phyloP scores from a whole-genome alignment of 2,888 invertebrate genomes.

The Campoplex capitator region DNA sequence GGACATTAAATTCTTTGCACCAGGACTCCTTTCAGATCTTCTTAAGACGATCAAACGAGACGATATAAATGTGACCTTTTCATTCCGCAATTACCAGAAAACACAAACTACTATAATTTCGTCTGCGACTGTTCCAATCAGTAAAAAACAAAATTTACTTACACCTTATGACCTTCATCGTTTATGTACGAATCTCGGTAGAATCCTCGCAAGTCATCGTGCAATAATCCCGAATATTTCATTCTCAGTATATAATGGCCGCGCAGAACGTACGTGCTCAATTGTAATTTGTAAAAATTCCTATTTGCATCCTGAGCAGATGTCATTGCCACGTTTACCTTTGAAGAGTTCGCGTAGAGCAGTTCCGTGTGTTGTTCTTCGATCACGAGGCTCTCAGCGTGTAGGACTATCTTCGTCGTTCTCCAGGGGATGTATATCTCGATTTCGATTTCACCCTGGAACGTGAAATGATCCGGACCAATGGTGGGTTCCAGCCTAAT shows the following conservation, averaged over 20 bases:
- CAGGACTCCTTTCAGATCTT: too few species aligned
- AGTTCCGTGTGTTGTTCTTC: neutral
- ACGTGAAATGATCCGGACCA: conserved; percentile 72
- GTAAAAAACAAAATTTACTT: conserved; percentile 60
- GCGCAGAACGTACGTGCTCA: fast-evolving
- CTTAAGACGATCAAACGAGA: too few species aligned
- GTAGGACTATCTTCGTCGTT: conserved; percentile 37
- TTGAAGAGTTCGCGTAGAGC: neutral
- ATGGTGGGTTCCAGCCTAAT: conserved; percentile 85
- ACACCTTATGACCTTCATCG: conserved; percentile 80
- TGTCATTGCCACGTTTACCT: neutral
- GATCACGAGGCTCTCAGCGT: conserved; percentile 60
- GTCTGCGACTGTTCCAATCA: too few species aligned
- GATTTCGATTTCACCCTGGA: conserved; percentile 46
- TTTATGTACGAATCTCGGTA: conserved; percentile 88
- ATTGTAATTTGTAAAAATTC: conserved; percentile 39
- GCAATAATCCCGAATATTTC: conserved; percentile 86
- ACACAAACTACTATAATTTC: too few species aligned
- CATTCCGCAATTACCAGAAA: too few species aligned
- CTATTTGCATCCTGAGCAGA: neutral
- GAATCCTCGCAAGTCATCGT: conserved; percentile 88
- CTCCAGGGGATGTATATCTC: neutral
- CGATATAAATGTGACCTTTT: too few species aligned
- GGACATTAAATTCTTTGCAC: too few species aligned
- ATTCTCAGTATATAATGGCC: conserved; percentile 86